Base-by-base conservation (phyloP, 2,797 vertebrate genomes). In the Leptoclinus maculatus region DNA sequence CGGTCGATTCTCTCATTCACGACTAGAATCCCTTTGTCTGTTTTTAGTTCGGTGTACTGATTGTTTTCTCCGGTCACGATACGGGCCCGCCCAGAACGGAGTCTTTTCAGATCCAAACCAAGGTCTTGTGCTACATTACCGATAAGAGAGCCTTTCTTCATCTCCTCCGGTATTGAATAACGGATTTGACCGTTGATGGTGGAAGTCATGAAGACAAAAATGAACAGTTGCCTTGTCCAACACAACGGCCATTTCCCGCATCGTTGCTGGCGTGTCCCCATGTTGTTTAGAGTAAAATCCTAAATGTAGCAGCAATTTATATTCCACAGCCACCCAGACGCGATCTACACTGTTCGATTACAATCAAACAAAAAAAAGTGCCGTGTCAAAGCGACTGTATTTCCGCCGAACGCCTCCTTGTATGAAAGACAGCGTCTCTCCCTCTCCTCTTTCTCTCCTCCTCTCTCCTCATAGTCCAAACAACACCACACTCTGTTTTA, bases 81-180 rank as follows among this genome's bases (percentile, higher is more conserved):
- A 8, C 89, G 90, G 73, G 95, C 59, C 38, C 59, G 36, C 25
- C 59, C 59, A 16, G 59, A 62, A 25, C 38, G 59, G 11, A 62
- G 59, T n/a, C 59, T 39, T 8, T 41, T 39, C 59, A 41, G n/a
- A 62, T 39, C 36, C 14, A 62, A 39, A 39, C 59, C 59, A 0
- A 62, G 59, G 23, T 62, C 59, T 0, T 39, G 38, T 8, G 59
- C 59, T 39, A 62, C 59, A 3, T 62, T 62, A 25, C 59, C 59
- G 0, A 62, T 41, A 1, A 62, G 38, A 5, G 59, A 62, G 7
- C 59, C 59, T 3, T 62, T 62, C 59, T 93, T 90, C 92, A 95
- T 94, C 78, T 97, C 97, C 86, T 98, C 97, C 25, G n/a, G 94
- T 56, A 97, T 91, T 13, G 96, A 95, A 93, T 97, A 97, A 76